Base-by-base conservation (phyloP, 2,797 vertebrate species). In the Myioborus melanocephalus region DNA sequence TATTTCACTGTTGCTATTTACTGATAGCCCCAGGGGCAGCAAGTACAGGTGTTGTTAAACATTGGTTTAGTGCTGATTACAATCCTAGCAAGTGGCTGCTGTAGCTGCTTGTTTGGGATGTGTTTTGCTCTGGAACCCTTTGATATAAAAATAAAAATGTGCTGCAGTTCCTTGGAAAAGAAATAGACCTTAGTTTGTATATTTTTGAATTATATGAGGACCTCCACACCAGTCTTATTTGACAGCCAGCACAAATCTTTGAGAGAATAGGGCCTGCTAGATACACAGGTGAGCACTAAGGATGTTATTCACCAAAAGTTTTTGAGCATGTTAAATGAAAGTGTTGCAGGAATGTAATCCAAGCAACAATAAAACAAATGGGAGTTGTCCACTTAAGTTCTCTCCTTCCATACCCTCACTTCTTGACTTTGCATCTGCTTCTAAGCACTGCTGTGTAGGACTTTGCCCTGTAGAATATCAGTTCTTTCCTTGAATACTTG, bases 391-490 rank as follows among this genome's bases (percentile, higher is more conserved):
- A 37, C 16, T 19, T 14, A 50, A 85, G 5, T 34, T 27, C 8
- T 69, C 8, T 8, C 37, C 12, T 63, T 89, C 12, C 12, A 10
- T 3, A 1, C 2, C 3, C 14, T 3, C 3, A 26, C 4, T 27
- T 68, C 32, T 27, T 30, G 55, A 49, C 11, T 53, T 61, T 50
- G 14, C 2, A 37, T n/a, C 12, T 89, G 9, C 39, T 80, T 53
- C 12, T 59, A 55, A 86, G 43, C 23, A 26, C 3, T 46, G 18
- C 10, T 12, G 2, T 12, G 6, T n/a, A 50, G 12, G 16, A 50
- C 8, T 41, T 63, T 41, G 17, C 12, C 50, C 30, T 83, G 43
- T 43, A 23, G 10, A 65, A 32, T 65, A 30, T 37, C 22, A 34
- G 3, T 19, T 61, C 6, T 64, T 81, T 68, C 23, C 13, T 78